Evolutionary conservation across 2,797 vertebrate genomes (phyloP).

Genomic region (Epinephelus awoara): DNA sequence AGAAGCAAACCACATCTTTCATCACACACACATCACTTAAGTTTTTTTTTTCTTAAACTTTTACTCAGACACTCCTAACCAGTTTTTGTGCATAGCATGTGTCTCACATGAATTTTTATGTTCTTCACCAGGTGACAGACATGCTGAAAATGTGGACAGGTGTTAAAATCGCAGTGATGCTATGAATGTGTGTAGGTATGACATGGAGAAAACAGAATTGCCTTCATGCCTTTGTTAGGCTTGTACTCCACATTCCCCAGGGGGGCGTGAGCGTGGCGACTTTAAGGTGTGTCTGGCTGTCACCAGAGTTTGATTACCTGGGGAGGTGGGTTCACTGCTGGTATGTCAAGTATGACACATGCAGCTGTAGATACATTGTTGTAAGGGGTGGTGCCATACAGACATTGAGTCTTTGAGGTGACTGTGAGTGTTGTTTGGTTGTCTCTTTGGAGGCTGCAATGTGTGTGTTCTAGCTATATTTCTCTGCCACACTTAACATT

Average conservation of each 20-base stretch:
- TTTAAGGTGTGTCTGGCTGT: constrained; percentile 66
- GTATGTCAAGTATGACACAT: constrained; percentile 65
- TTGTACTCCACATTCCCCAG: constrained; percentile 64
- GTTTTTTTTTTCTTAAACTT: no score
- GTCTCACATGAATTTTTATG: background rate
- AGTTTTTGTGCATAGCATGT: background rate
- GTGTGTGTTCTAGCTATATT: background rate
- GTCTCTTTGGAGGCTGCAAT: background rate
- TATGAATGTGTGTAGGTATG: constrained; percentile 35
- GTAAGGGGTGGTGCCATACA: constrained; percentile 33
- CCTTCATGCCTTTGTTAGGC: constrained; percentile 26
- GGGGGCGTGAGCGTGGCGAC: constrained; percentile 61
- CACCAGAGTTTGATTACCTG: constrained; percentile 34
- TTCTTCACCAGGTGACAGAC: background rate
- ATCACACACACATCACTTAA: no score
- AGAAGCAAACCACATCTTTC: no score
- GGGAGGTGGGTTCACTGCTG: constrained; percentile 32
- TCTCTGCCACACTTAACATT: background rate
- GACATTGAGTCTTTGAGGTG: background rate
- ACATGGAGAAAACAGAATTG: background rate
- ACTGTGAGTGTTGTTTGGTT: background rate
- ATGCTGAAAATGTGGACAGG: background rate
- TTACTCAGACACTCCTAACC: background rate
- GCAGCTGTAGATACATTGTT: constrained; percentile 37
- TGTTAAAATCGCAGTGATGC: constrained; percentile 1